Base-by-base conservation (phyloP, 2,888 invertebrate genomes). In the Volucella inflata region DNA sequence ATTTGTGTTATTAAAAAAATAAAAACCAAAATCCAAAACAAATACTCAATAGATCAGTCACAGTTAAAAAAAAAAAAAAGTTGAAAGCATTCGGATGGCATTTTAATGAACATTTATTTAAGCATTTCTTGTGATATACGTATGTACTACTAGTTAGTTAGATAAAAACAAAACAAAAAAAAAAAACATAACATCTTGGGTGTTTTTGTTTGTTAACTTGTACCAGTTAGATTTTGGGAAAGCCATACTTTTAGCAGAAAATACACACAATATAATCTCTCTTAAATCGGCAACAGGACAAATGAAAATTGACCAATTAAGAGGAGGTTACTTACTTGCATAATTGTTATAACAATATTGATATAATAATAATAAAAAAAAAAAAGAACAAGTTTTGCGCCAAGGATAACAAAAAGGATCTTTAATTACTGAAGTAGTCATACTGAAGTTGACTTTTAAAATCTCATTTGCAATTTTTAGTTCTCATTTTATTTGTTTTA, bases 111-210 rank as follows among this genome's bases (percentile, higher is more conserved):
- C 38, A 30, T 65, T 72, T 64, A 12, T 59, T 36, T 46, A 57
- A 64, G 62, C 42, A 64, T 64, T 67, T 59, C 46, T 71, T 80
- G 80, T 80, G 80, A 75, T 80, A 80, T 67, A 74, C 77, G 62
- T 59, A 68, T 44, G 60, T 77, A 30, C 30, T 30, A 30, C 30
- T 30, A 30, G 30, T 30, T 30, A 30, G 30, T 30, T 30, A 30
- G 30, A 30, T 30, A 30, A 30, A 30, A 30, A 30, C 4, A 30
- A 1, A 21, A 21, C 1, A 21, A 21, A 30, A 30, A 30, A 30
- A 65, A 44, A 53, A 30, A n/a, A 38, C 53, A 68, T 59, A 60
- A n/a, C 51, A 62, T 42, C 40, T 36, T 21, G 51, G 42, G 14
- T 48, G 44, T 48, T 30, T 30, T 30, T 30, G 30, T 30, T 9